These are phyloP conservation scores for Cataglyphis altisquamis DNA, from an alignment of 2,888 invertebrate genomes.

Conservation along the genomic window DNA sequence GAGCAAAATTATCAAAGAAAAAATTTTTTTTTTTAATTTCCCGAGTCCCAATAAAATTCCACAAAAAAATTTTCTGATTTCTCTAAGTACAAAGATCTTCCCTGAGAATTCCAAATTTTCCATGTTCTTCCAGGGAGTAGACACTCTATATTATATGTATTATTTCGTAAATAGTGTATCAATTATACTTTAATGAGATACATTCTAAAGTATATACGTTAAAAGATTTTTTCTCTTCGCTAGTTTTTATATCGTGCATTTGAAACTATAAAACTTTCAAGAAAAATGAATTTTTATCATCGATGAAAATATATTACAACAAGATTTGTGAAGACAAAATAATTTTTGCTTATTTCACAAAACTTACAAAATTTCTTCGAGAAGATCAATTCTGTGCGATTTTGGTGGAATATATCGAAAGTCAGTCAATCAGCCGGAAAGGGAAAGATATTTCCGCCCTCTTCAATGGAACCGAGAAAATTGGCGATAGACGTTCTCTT, in stretches of 20 bases:
- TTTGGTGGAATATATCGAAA: constrained; percentile 12
- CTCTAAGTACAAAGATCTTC: too few species aligned
- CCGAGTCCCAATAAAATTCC: too few species aligned
- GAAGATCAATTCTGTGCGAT: constrained; percentile 12
- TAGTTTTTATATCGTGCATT: neutral
- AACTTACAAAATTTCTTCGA: neutral
- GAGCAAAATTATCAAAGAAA: too few species aligned
- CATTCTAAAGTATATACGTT: neutral
- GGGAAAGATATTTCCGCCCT: constrained; percentile 47
- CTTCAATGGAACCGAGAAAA: constrained; percentile 63
- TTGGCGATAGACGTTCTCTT: constrained; percentile 67
- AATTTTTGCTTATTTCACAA: neutral
- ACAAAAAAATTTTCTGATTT: too few species aligned
- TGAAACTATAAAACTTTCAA: neutral
- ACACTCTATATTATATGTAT: neutral
- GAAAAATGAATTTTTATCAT: too few species aligned
- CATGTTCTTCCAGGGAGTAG: too few species aligned
- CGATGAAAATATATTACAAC: neutral
- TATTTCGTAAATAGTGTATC: neutral
- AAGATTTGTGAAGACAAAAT: neutral
- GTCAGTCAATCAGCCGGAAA: constrained; percentile 4
- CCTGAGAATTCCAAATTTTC: too few species aligned
- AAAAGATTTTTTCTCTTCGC: neutral
- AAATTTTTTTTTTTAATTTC: too few species aligned
- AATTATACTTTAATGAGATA: neutral